Base-by-base conservation (phyloP, 2,888 invertebrate species). In the Incurvaria masculella region DNA sequence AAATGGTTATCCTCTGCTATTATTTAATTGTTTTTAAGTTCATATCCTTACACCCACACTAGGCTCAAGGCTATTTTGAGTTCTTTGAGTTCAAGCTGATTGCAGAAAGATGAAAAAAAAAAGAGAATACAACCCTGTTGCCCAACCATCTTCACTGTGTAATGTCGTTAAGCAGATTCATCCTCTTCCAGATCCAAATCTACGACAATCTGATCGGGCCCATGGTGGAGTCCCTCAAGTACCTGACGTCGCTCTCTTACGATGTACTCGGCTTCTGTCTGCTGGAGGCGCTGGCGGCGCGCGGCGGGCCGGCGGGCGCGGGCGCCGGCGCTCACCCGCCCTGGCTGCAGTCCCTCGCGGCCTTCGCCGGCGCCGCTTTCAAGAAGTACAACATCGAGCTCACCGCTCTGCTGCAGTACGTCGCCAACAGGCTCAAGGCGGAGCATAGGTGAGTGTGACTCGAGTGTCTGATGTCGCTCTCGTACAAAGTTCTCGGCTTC, bases 331-430 rank as follows among this genome's bases (percentile, higher is more conserved):
- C 94, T 42, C 90, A 97, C 57, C 94, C 97, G 1, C 81, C 89
- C 8, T 97, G 97, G 96, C 81, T 97, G 50, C 95, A 96, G 65
- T 94, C 95, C 63, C 83, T 98, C 21, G 92, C 97, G 1, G 91
- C 90, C 51, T 98, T 99, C 76, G 93, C 95, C 58, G 98, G 98
- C 11, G 89, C 94, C 2, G 91, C 97, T 55, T 97, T 93, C 72
- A 97, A 97, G 75, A 98, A 97, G 67, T 99, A 99, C 69, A 90
- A 89, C 60, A 93, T 98, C 50, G 99, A 99, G 65, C 80, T 99
- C 52, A 91, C 94, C 3, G 97, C 97, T 2, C 72, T 99, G 55
- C 75, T 99, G 64, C 97, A 99, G 69, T 99, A 96, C 69, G 94
- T 99, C 20, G 94, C 94, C 38, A 97, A 99, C 78, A 92, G 98